Evolutionary conservation across 2,113 vertebrate species (phyloP), one percentile per base, ranked within the genome.

Genomic region (Phaethornis superciliosus): DNA sequence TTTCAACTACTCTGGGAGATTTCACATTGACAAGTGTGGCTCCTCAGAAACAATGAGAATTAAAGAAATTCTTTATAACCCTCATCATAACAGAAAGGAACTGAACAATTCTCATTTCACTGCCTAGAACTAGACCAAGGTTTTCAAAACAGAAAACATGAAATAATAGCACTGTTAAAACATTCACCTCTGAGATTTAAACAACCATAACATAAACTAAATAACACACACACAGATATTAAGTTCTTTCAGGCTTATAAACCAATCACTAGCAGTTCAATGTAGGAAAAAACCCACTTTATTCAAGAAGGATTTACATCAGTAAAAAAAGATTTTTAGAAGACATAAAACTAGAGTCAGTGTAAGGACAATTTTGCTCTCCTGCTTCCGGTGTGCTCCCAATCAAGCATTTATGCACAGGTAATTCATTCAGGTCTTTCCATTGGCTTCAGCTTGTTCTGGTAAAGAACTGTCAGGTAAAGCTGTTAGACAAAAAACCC

Each of bases 381-480:
- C 7, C 9, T 44, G 16, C 37, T 91, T 59, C 71, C 63, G 33
- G 42, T 70, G 60, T 23, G 33, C 16, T 54, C 60, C 46, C 44
- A 32, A 32, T 6, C 81, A n/a, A 58, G 37, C 16, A 18, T 40
- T 84, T 27, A 33, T 60, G 68, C 27, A 27, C 33, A 58, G 81
- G 2, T 71, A 64, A 81, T 60, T 75, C 16, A 83, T 33, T 32
- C 28, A 60, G 33, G 77, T 47, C n/a, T 54, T 93, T 85, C 91
- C 78, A 80, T 56, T 77, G 70, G 89, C 78, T 94, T 83, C 67
- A 80, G 71, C 51, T 47, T 63, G 60, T 10, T 80, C 71, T 95
- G 94, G 79, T 91, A 93, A 80, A 72, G 51, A 21, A 40, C 40
- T 40, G 40, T 40, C 13, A 40, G 40, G 52, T 30, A 93, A 91